Conservation (phyloP, 2,113 vertebrate species). For the Erinaceus europaeus region DNA sequence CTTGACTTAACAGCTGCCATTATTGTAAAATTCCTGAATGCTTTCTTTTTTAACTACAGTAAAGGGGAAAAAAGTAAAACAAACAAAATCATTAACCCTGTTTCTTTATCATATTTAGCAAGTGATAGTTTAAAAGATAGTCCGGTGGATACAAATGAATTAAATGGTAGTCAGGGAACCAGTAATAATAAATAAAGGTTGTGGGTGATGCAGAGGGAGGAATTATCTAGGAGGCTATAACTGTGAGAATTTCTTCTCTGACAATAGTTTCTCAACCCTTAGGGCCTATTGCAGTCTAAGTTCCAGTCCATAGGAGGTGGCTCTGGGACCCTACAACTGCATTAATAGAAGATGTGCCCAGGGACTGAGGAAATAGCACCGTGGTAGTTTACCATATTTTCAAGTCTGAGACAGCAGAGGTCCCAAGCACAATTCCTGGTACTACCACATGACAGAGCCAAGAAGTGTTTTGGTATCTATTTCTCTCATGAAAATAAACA, state of each 20-base stretch:
- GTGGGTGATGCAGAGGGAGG: neutral
- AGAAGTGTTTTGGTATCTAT: too few relatives aligned
- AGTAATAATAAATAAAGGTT: neutral
- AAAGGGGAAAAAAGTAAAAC: conserved; percentile 5
- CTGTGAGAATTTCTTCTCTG: neutral
- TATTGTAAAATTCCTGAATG: conserved; percentile 1
- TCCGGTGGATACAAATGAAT: neutral
- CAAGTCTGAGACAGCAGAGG: too few relatives aligned
- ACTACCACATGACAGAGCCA: too few relatives aligned
- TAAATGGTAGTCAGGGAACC: neutral
- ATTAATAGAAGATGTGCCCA: neutral
- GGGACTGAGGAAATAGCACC: too few relatives aligned
- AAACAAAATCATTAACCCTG: too few relatives aligned
- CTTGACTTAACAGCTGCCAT: too few relatives aligned
- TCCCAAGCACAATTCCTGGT: too few relatives aligned
- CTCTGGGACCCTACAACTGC: neutral
- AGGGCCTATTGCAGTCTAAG: neutral
- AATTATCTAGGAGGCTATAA: neutral
- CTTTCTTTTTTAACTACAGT: conserved; percentile 13
- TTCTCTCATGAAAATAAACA: too few relatives aligned
- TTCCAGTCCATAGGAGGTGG: neutral
- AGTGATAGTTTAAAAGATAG: conserved; percentile 35
- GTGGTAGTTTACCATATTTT: too few relatives aligned
- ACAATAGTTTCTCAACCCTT: neutral
- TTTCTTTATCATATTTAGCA: neutral